Percentiles rank a stretch among this genome's conserved stretches.
phyloP scores from a whole-genome alignment of 2,888 invertebrate genomes.

The Rhodophaea formosa region DNA sequence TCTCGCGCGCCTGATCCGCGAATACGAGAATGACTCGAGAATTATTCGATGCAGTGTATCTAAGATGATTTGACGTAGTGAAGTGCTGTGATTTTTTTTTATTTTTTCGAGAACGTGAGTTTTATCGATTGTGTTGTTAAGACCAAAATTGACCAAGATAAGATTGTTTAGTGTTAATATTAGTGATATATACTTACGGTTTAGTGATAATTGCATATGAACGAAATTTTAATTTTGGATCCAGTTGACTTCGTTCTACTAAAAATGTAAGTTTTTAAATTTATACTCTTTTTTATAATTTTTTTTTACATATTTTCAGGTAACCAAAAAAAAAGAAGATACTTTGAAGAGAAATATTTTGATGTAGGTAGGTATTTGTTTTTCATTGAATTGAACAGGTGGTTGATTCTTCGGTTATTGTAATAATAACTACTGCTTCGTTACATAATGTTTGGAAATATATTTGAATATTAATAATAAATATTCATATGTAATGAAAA shows the following conservation, averaged over 20 bases:
- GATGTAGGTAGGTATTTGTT: too few relatives aligned
- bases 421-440: too few relatives aligned
- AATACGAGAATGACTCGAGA: conserved; percentile 2
- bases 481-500: too few relatives aligned
- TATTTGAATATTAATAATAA: too few relatives aligned
- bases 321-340: too few relatives aligned
- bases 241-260: background rate
- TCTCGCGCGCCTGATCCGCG: background rate
- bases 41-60: conserved; percentile 8
- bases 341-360: too few relatives aligned
- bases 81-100: conserved; percentile 13
- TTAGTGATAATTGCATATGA: background rate
- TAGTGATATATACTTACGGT: background rate
- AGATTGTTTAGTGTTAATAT: conserved; percentile 12
- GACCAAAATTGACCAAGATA: conserved; percentile 14
- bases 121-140: background rate
- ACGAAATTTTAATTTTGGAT: conserved; percentile 4
- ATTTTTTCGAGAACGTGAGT: conserved; percentile 7
- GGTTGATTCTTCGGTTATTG: too few relatives aligned
- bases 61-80: conserved; percentile 16
- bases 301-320: background rate
- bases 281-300: background rate
- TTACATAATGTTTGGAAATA: too few relatives aligned
- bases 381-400: too few relatives aligned
- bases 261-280: conserved; percentile 2